Conservation (phyloP, 2,113 vertebrate genomes). For the Centropristis striata region DNA sequence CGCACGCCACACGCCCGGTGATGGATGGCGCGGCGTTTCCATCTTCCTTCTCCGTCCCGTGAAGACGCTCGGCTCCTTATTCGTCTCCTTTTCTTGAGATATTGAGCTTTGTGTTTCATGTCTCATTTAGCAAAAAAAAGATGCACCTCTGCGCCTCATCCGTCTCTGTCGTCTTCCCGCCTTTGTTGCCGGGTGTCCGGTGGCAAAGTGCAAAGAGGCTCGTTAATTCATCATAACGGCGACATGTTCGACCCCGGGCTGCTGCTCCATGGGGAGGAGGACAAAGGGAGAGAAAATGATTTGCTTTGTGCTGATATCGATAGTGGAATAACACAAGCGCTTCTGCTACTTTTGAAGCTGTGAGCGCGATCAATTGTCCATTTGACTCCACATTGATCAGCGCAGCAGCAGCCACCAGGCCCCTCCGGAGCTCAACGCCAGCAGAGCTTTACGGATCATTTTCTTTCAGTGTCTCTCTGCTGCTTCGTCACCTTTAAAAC, state of each 20-base stretch:
- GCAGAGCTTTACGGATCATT: no score
- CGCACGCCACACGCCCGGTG: not conserved
- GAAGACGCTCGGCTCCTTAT: not conserved
- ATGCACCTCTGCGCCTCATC: no score
- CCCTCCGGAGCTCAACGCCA: not conserved
- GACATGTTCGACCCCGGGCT: not conserved
- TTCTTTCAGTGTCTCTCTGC: no score
- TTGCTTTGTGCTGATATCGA: not conserved
- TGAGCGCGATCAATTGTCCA: constrained; percentile 4
- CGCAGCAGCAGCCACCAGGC: not conserved
- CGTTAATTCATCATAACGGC: not conserved
- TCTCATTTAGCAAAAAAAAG: no score
- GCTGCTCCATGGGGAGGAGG: not conserved
- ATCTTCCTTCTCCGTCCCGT: no score
- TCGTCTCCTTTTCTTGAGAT: no score
- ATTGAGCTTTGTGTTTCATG: no score
- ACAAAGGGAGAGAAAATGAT: not conserved
- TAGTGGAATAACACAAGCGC: not conserved
- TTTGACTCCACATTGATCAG: constrained; percentile 8
- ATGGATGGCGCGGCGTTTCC: not conserved
- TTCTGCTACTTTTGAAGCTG: not conserved
- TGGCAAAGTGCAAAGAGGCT: not conserved
- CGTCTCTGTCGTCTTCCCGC: no score
- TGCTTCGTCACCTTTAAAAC: no score
- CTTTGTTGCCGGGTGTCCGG: no score